Evolutionary conservation across 2,888 invertebrate genomes (phyloP).

Genomic region (Nycteola revayana): DNA sequence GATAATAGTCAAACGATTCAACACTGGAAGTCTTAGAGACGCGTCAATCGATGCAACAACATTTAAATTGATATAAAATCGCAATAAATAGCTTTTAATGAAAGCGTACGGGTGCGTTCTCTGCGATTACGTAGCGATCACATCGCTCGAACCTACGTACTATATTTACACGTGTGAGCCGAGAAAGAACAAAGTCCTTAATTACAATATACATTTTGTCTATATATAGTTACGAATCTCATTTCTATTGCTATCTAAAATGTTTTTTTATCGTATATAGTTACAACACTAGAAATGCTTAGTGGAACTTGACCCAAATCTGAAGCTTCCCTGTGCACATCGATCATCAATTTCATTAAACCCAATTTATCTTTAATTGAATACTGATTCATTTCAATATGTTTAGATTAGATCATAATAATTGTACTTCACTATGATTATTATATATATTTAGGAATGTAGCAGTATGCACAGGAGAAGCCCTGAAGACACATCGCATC

Average conservation of each 20-base stretch:
- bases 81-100: slow-evolving; percentile 50
- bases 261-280: slow-evolving; percentile 39
- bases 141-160: slow-evolving; percentile 52
- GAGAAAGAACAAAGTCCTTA: slow-evolving; percentile 47
- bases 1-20: slow-evolving; percentile 33
- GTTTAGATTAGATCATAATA: too few species aligned
- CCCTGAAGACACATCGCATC: slow-evolving; percentile 27
- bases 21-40: slow-evolving; percentile 55
- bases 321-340: slow-evolving; percentile 42
- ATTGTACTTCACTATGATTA: too few species aligned
- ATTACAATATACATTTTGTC: slow-evolving; percentile 52
- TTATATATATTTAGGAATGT: slow-evolving; percentile 15
- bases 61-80: slow-evolving; percentile 49
- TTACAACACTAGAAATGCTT: slow-evolving; percentile 47
- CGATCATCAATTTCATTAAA: slow-evolving; percentile 6
- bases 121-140: slow-evolving; percentile 43
- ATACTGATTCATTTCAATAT: too few species aligned
- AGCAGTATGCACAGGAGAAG: slow-evolving; percentile 35
- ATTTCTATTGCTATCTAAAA: slow-evolving; percentile 48
- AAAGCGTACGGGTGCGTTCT: slow-evolving; percentile 47
- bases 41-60: slow-evolving; percentile 51
- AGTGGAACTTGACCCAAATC: slow-evolving; percentile 33
- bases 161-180: slow-evolving; percentile 71
- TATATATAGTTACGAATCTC: slow-evolving; percentile 53
- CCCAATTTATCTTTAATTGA: too few species aligned